A percentile compares a stretch with the other conserved stretches of the same genome.
phyloP scores from a whole-genome alignment of 2,888 invertebrate species.

The Drosophila borborema region DNA sequence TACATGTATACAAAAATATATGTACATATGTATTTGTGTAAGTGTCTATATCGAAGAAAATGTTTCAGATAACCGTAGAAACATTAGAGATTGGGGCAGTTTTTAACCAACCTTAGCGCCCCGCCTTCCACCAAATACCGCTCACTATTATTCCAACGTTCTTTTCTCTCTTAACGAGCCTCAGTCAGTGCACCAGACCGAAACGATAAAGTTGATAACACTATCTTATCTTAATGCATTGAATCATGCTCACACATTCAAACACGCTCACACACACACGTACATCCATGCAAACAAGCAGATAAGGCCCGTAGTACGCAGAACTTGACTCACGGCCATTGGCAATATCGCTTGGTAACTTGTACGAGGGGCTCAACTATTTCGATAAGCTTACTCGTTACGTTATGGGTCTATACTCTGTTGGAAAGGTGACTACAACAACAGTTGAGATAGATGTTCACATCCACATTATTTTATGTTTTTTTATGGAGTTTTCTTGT shows the following conservation, averaged over 20 bases:
- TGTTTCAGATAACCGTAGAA: slow-evolving; percentile 36
- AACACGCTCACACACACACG: slow-evolving; percentile 5
- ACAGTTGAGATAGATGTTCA: too few relatives aligned
- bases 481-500: too few relatives aligned
- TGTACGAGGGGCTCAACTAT: slow-evolving; percentile 1
- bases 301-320: background rate
- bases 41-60: slow-evolving; percentile 14
- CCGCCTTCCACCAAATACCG: background rate
- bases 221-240: slow-evolving; percentile 72
- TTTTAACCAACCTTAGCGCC: background rate
- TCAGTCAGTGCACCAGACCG: slow-evolving; percentile 23
- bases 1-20: background rate
- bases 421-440: too few relatives aligned
- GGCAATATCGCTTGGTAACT: background rate
- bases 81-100: slow-evolving; percentile 1
- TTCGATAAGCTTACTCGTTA: background rate
- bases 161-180: slow-evolving; percentile 47
- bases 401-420: too few relatives aligned
- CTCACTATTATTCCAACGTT: slow-evolving; percentile 2
- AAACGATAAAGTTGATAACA: slow-evolving; percentile 69
- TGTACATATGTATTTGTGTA: background rate
- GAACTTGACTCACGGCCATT: slow-evolving; percentile 36
- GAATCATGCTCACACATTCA: slow-evolving; percentile 47
- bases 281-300: slow-evolving; percentile 1
- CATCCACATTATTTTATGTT: too few relatives aligned